Percentiles rank a stretch among this genome's conserved stretches.
These are phyloP conservation scores for Galleria mellonella DNA, from an alignment of 1,140 invertebrate species.

Conservation along the genomic window DNA sequence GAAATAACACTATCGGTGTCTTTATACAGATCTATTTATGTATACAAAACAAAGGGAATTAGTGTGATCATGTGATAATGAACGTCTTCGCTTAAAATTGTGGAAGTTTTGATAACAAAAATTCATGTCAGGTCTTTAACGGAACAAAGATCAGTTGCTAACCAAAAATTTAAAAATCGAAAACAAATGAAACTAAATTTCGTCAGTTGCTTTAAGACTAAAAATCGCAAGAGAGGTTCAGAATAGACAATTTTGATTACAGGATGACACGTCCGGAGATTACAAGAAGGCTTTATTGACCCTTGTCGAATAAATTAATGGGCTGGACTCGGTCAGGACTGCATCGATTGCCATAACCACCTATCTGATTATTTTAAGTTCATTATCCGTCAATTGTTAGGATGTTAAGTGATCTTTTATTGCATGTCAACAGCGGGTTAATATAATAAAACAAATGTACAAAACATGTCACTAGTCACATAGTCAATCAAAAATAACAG, in stretches of 20 bases:
- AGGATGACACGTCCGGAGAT: constrained; percentile 94
- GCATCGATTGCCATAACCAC: constrained; percentile 34
- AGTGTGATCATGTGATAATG: background rate
- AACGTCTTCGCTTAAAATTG: too few relatives aligned
- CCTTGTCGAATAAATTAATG: constrained; percentile 80
- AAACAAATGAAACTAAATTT: too few relatives aligned
- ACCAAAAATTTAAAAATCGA: too few relatives aligned
- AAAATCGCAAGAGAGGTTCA: constrained; percentile 1
- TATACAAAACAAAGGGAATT: background rate
- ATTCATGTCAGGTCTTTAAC: too few relatives aligned
- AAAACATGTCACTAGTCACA: too few relatives aligned
- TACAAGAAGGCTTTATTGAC: constrained; percentile 91
- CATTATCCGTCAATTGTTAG: constrained; percentile 56
- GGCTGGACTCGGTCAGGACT: constrained; percentile 25
- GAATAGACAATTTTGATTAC: constrained; percentile 73
- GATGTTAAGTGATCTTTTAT: constrained; percentile 36
- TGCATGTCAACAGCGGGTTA: too few relatives aligned
- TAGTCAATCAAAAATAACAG: too few relatives aligned
- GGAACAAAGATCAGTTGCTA: too few relatives aligned
- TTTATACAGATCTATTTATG: constrained; percentile 41
- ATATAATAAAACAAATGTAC: too few relatives aligned
- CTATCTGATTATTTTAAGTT: constrained; percentile 38
- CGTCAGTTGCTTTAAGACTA: too few relatives aligned
- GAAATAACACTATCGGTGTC: constrained; percentile 2
- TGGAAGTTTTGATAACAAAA: too few relatives aligned